Evolutionary conservation across 2,888 invertebrate genomes (phyloP).

Genomic region (Drosophila tripunctata): DNA sequence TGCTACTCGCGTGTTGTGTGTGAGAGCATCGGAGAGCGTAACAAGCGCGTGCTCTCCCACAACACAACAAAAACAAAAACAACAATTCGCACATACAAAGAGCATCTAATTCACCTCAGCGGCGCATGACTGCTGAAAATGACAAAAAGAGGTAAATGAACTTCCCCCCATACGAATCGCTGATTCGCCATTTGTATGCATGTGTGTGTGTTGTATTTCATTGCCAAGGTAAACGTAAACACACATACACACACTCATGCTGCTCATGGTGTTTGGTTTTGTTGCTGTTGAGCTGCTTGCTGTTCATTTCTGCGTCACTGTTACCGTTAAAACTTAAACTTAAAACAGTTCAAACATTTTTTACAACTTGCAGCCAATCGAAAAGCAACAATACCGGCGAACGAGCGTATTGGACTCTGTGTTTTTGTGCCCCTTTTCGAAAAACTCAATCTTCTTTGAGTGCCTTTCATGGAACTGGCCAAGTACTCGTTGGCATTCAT

Average conservation of each 20-base stretch:
- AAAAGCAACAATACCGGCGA: slow-evolving; percentile 42
- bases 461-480: slow-evolving; percentile 14
- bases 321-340: slow-evolving; percentile 83
- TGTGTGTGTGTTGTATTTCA: slow-evolving; percentile 52
- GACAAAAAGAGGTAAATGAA: slow-evolving; percentile 59
- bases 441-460: slow-evolving; percentile 23
- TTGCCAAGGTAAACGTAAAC: slow-evolving; percentile 63
- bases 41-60: too few relatives aligned
- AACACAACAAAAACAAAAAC: slow-evolving; percentile 21
- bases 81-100: too few relatives aligned
- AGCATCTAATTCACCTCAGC: slow-evolving; percentile 62
- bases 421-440: slow-evolving; percentile 11
- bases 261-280: slow-evolving; percentile 18
- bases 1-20: too few relatives aligned
- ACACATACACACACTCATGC: slow-evolving; percentile 15
- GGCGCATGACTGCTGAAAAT: slow-evolving; percentile 43
- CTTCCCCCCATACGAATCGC: slow-evolving; percentile 26
- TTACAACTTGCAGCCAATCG: slow-evolving; percentile 58
- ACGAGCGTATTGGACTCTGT: slow-evolving; percentile 25
- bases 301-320: slow-evolving; percentile 74
- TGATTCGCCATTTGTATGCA: slow-evolving; percentile 11
- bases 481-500: slow-evolving; percentile 16
- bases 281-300: slow-evolving; percentile 48
- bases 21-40: too few relatives aligned
- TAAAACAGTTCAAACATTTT: slow-evolving; percentile 84